Conservation (phyloP, 2,888 invertebrate genomes). For the Helicoverpa assulta region DNA sequence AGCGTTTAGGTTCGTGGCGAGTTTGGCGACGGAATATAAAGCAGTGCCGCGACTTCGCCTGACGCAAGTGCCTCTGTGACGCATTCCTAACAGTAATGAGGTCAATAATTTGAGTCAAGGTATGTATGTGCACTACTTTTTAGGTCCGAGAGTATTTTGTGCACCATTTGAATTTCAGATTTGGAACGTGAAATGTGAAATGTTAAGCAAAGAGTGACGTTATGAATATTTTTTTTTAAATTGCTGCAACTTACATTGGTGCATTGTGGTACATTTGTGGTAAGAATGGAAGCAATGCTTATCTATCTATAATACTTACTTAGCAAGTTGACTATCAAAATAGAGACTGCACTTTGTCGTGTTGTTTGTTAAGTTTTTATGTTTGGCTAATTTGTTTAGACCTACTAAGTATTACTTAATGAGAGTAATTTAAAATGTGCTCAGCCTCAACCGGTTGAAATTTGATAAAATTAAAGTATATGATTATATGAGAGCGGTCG, state of each 20-base stretch:
- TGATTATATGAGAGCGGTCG: conserved; percentile 26
- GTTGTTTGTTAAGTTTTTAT: too few relatives aligned
- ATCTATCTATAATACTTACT: too few relatives aligned
- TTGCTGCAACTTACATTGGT: not conserved
- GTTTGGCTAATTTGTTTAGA: not conserved
- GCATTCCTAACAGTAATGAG: conserved; percentile 67
- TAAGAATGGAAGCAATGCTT: too few relatives aligned
- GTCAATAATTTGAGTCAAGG: conserved; percentile 68
- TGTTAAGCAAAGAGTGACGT: conserved; percentile 15
- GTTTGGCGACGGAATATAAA: conserved; percentile 66
- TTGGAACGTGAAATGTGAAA: conserved; percentile 42
- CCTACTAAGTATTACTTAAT: not conserved
- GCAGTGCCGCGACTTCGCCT: conserved; percentile 50
- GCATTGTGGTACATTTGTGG: too few relatives aligned
- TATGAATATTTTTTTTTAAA: conserved; percentile 11
- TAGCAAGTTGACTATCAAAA: too few relatives aligned
- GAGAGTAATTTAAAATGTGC: conserved; percentile 13
- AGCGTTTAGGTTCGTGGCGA: conserved; percentile 63
- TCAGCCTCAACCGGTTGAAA: conserved; percentile 37
- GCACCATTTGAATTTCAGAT: conserved; percentile 54
- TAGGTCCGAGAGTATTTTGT: conserved; percentile 36
- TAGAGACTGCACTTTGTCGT: too few relatives aligned
- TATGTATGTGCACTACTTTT: conserved; percentile 57
- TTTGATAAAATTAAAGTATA: conserved; percentile 30
- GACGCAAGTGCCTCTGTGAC: conserved; percentile 55